Conservation (phyloP, 2,797 vertebrate species). For the Halcyon leucocephala region DNA sequence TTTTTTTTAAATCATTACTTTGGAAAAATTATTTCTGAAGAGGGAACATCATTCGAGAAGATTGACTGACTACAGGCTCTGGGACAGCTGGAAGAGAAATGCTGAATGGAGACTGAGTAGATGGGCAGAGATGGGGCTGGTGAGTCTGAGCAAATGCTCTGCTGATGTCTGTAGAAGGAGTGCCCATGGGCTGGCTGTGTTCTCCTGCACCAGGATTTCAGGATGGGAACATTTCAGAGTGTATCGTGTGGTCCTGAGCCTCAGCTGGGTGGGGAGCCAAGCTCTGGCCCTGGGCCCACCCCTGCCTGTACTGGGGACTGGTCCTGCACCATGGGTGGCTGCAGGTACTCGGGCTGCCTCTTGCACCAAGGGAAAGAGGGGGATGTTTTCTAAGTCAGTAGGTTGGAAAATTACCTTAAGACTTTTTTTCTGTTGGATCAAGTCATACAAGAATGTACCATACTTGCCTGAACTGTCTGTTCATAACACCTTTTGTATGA, state of each 20-base stretch:
- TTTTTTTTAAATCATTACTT: neutral
- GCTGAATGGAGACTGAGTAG: neutral
- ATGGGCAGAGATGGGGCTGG: neutral
- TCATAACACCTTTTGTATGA: neutral
- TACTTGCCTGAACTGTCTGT: neutral
- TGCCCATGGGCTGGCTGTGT: rapidly evolving
- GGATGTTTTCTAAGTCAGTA: neutral
- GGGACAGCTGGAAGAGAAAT: neutral
- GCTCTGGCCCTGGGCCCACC: no score
- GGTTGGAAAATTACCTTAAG: neutral
- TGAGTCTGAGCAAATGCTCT: neutral
- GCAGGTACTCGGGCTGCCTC: neutral
- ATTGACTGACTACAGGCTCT: neutral
- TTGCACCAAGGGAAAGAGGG: neutral
- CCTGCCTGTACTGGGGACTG: neutral
- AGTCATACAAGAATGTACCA: neutral
- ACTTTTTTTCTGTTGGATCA: neutral
- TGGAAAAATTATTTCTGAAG: neutral
- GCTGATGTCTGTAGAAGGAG: neutral
- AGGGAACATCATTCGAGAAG: neutral
- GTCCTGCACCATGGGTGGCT: neutral
- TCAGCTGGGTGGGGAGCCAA: neutral
- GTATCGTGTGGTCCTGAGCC: neutral
- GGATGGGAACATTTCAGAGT: neutral
- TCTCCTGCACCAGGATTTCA: rapidly evolving